phyloP scores from a whole-genome alignment of 2,797 vertebrate species.

The Lindbergichthys nudifrons region DNA sequence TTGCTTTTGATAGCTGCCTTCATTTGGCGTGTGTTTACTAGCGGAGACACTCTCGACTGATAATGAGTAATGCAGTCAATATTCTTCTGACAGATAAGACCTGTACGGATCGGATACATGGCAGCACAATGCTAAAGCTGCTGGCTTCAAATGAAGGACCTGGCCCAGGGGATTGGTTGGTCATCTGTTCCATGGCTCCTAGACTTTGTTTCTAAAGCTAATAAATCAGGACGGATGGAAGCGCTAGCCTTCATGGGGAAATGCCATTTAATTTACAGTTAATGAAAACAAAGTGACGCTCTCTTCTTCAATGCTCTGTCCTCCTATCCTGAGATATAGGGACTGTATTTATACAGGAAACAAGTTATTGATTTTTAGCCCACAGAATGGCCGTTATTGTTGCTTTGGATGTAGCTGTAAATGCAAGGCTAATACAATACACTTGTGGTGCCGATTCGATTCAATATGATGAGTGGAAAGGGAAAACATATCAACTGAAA shows the following conservation, averaged over 20 bases:
- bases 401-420: background rate
- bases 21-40: constrained; percentile 49
- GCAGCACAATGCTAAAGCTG: constrained; percentile 12
- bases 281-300: constrained; percentile 65
- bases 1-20: constrained; percentile 52
- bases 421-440: background rate
- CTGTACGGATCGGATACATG: constrained; percentile 34
- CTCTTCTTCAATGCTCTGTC: constrained; percentile 21
- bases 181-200: constrained; percentile 59
- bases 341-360: constrained; percentile 40
- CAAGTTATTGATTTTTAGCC: constrained; percentile 28
- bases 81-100: constrained; percentile 63
- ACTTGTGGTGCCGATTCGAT: background rate
- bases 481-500: background rate
- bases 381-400: background rate
- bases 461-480: too few species aligned
- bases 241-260: constrained; percentile 44
- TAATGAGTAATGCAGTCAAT: constrained; percentile 72
- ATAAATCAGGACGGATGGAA: constrained; percentile 71
- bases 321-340: constrained; percentile 19
- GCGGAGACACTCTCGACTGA: constrained; percentile 50
- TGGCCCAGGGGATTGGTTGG: constrained; percentile 54
- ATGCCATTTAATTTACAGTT: constrained; percentile 69
- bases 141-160: constrained; percentile 55
- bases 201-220: constrained; percentile 63